These are phyloP conservation scores for Grus americana DNA, from an alignment of 2,113 vertebrate genomes.

Conservation along the genomic window DNA sequence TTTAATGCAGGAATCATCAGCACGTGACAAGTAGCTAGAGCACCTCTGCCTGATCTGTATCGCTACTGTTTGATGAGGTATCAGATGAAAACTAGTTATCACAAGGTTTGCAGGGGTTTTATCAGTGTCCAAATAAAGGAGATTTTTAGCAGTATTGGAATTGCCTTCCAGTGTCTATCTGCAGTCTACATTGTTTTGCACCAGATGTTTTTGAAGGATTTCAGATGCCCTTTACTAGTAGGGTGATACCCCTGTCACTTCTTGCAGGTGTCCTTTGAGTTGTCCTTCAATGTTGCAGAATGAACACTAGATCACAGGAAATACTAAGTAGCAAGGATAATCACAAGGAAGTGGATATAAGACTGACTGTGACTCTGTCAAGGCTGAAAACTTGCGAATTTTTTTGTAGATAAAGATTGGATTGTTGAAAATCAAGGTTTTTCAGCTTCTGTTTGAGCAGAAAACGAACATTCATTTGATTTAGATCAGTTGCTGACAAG, in stretches of 20 bases:
- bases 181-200: background rate
- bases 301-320: background rate
- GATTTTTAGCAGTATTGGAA: background rate
- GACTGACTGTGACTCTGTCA: background rate
- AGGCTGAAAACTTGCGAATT: background rate
- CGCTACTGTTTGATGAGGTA: background rate
- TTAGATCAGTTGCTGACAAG: background rate
- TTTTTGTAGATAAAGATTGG: background rate
- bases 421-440: background rate
- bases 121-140: background rate
- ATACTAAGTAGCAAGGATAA: background rate
- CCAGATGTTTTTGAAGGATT: background rate
- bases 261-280: background rate
- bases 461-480: background rate
- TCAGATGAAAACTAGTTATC: background rate
- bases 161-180: background rate
- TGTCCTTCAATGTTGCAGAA: background rate
- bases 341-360: background rate
- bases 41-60: background rate
- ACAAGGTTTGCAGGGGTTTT: background rate
- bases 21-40: background rate
- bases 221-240: background rate
- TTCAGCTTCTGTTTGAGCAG: background rate
- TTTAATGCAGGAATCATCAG: background rate
- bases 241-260: rapidly evolving